These are phyloP conservation scores for Mnemiopsis leidyi DNA, from an alignment of 37 sponge, comb jelly and placozoan species.

Conservation along the genomic window DNA sequence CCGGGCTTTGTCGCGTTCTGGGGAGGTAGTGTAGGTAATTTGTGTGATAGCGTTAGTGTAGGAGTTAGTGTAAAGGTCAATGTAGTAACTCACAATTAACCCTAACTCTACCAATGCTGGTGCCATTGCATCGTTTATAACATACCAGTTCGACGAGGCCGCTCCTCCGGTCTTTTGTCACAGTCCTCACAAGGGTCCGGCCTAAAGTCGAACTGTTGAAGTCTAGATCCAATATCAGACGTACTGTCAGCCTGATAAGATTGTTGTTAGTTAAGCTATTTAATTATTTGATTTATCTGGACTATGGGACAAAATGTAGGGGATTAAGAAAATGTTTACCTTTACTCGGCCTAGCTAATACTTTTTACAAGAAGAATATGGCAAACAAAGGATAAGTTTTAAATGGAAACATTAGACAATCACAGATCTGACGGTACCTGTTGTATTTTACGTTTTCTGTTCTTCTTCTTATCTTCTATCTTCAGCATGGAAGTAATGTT, in stretches of 20 bases:
- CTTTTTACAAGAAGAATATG: too few relatives aligned
- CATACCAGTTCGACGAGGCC: slow-evolving; percentile 30
- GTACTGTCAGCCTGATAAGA: slow-evolving; percentile 23
- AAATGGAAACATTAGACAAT: too few relatives aligned
- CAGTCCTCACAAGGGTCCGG: slow-evolving; percentile 46
- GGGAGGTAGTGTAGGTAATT: too few relatives aligned
- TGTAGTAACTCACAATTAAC: too few relatives aligned
- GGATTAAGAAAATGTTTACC: too few relatives aligned
- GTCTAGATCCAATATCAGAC: slow-evolving; percentile 10
- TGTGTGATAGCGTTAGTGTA: neutral
- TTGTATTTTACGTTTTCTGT: neutral
- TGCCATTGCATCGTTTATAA: too few relatives aligned
- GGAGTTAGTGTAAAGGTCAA: neutral
- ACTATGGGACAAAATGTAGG: too few relatives aligned
- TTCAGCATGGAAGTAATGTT: neutral
- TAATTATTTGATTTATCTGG: too few relatives aligned
- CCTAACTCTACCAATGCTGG: too few relatives aligned
- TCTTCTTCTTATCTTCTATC: slow-evolving; percentile 7
- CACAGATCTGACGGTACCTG: too few relatives aligned
- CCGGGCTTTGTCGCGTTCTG: slow-evolving; percentile 41
- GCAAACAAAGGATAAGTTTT: too few relatives aligned
- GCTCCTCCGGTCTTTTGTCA: slow-evolving; percentile 9
- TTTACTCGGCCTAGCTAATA: too few relatives aligned
- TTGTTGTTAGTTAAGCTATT: neutral
- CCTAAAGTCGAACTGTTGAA: slow-evolving; percentile 31